Conservation (phyloP, 2,888 invertebrate species). For the Aphrophora alni region DNA sequence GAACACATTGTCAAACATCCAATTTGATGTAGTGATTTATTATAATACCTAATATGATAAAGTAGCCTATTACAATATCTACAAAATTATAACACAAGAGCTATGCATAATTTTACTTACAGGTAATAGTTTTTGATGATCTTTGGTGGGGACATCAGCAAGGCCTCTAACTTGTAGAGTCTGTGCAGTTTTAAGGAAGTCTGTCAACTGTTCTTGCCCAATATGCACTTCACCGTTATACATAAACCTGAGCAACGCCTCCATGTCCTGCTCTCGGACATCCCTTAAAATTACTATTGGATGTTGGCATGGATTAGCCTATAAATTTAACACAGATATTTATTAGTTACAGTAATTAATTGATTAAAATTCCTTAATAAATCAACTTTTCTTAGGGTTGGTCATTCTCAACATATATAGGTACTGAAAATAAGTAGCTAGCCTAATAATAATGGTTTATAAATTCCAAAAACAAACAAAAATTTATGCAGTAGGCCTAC, state of each 20-base stretch:
- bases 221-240: slow-evolving; percentile 78
- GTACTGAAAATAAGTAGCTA: too few relatives aligned
- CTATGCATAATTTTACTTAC: slow-evolving; percentile 60
- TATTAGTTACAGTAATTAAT: background rate
- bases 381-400: too few relatives aligned
- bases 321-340: slow-evolving; percentile 55
- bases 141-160: slow-evolving; percentile 62
- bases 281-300: slow-evolving; percentile 77
- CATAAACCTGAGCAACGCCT: slow-evolving; percentile 72
- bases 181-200: slow-evolving; percentile 72
- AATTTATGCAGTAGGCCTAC: too few relatives aligned
- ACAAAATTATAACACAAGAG: too few relatives aligned
- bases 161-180: slow-evolving; percentile 72
- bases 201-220: slow-evolving; percentile 71
- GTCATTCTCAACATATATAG: too few relatives aligned
- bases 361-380: too few relatives aligned
- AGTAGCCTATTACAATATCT: too few relatives aligned
- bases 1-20: too few relatives aligned
- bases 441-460: too few relatives aligned
- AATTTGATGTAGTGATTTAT: too few relatives aligned
- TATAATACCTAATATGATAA: too few relatives aligned
- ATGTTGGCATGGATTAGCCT: slow-evolving; percentile 77
- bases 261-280: slow-evolving; percentile 70
- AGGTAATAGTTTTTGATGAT: slow-evolving; percentile 74
- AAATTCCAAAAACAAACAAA: too few relatives aligned